Percentiles rank a stretch among this genome's conserved stretches.
Evolutionary conservation across 2,797 vertebrate genomes (phyloP).

Genomic region (Furcifer pardalis): DNA sequence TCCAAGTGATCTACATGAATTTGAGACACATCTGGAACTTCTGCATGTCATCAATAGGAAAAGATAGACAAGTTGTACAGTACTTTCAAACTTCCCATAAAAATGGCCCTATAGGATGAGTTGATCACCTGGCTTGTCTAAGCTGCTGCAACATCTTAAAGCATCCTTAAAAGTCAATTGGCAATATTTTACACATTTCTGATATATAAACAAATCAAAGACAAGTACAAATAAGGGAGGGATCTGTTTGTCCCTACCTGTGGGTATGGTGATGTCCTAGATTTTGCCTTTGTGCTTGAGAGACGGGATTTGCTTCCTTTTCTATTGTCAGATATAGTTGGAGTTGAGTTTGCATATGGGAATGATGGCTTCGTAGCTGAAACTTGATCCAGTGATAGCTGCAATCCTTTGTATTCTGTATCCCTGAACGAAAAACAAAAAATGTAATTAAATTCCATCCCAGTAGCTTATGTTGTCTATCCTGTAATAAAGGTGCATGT

Average conservation of each 20-base stretch:
- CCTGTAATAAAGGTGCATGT: background rate
- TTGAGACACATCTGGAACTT: background rate
- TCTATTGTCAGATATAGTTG: slow-evolving; percentile 82
- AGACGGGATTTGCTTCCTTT: slow-evolving; percentile 85
- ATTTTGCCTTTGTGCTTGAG: slow-evolving; percentile 87
- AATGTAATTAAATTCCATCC: slow-evolving; percentile 54
- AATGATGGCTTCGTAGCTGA: slow-evolving; percentile 87
- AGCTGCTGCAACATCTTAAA: background rate
- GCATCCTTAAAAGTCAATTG: background rate
- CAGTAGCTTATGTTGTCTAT: slow-evolving; percentile 6
- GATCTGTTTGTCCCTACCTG: slow-evolving; percentile 80
- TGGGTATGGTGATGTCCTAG: slow-evolving; percentile 92
- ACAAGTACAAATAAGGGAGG: background rate
- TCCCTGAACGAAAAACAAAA: slow-evolving; percentile 79
- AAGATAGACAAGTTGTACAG: background rate
- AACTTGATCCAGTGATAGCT: slow-evolving; percentile 95
- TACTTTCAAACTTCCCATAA: background rate
- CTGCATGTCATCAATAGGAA: background rate
- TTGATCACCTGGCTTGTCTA: background rate
- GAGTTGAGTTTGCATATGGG: slow-evolving; percentile 82
- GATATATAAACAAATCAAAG: background rate
- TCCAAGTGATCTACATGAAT: background rate
- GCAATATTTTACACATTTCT: background rate
- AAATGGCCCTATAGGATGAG: too few relatives aligned
- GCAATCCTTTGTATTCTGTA: slow-evolving; percentile 95